Conservation (phyloP, 2,113 vertebrate genomes). For the Cromileptes altivelis region DNA sequence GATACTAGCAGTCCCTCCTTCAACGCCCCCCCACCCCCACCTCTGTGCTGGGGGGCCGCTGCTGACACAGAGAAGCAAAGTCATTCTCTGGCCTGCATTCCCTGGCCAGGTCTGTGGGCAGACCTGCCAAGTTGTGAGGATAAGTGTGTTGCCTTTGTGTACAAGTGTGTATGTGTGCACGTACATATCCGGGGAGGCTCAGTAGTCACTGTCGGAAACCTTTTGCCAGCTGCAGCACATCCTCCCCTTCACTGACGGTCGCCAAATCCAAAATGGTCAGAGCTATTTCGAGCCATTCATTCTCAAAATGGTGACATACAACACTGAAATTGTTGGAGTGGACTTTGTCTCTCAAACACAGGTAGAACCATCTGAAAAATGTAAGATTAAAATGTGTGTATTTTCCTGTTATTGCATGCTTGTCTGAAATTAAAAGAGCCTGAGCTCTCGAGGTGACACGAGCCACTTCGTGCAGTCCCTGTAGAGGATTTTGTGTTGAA, state of each 20-base stretch:
- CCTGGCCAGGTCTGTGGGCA: slow-evolving; percentile 40
- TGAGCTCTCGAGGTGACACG: slow-evolving; percentile 3
- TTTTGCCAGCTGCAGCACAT: slow-evolving; percentile 71
- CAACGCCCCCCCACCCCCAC: slow-evolving; percentile 6
- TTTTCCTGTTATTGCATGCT: neutral
- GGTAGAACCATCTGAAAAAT: neutral
- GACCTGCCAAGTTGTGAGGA: slow-evolving; percentile 65
- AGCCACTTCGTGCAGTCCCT: neutral
- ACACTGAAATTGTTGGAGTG: neutral
- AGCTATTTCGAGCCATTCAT: slow-evolving; percentile 59
- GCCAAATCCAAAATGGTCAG: slow-evolving; percentile 53
- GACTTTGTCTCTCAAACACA: slow-evolving; percentile 8
- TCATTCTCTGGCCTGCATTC: slow-evolving; percentile 61
- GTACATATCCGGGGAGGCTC: slow-evolving; percentile 46
- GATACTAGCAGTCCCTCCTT: slow-evolving; percentile 44
- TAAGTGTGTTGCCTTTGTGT: slow-evolving; percentile 34
- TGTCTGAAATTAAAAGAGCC: slow-evolving; percentile 6
- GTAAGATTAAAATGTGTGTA: slow-evolving; percentile 3
- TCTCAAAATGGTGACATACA: slow-evolving; percentile 50
- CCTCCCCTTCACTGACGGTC: slow-evolving; percentile 43
- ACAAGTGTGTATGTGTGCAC: slow-evolving; percentile 27
- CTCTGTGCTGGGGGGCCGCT: slow-evolving; percentile 46
- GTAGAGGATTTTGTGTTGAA: neutral
- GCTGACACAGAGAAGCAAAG: slow-evolving; percentile 65
- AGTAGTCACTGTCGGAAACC: slow-evolving; percentile 57